Base-by-base conservation (phyloP, 2,113 vertebrate genomes). In the Pimephales promelas region DNA sequence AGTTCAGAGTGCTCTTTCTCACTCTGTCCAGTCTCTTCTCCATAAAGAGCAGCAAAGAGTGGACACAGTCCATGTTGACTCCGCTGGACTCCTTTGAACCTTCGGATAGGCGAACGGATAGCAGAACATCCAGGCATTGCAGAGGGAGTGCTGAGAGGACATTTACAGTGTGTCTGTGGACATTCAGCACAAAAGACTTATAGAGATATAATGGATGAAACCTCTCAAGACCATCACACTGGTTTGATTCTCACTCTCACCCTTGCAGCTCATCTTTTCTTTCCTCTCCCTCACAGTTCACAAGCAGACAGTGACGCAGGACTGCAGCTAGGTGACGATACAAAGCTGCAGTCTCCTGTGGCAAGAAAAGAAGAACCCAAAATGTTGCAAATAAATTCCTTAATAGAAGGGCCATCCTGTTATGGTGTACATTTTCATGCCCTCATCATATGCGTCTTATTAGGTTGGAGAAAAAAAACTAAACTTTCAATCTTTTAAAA, bases 101-200 rank as follows among this genome's bases (percentile, higher is more conserved):
- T 1, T 88, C 89, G 3, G 88, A 71, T 45, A 89, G 81, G 10
- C n/a, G 92, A 13, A 85, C 90, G 1, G 78, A 81, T 76, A 95
- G 90, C 79, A 96, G 90, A 72, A 94, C 94, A 0, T 95, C 94
- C 3, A 96, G 93, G 88, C 95, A 95, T 88, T 91, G 90, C 36
- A 95, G 92, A 22, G 95, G 95, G 88, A 99, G 90, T 76, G 96
- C 96, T 31, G 96, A 95, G 89, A 98, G 70, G 36, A 98, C 94
- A 83, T 98, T 98, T 81, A 98, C 95, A 0, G 93, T 91, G 88
- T 93, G 92, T 36, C 92, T 94, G 88, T 20, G 14, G 70, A 81
- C 5, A 81, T 52, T 18, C 3, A 36, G 71, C 3, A 20, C 5
- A 56, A 36, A n/a, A 72, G 26, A 20, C 34, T 59, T 47, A 47